phyloP scores from a whole-genome alignment of 2,888 invertebrate genomes.

The Eupsilia transversa region DNA sequence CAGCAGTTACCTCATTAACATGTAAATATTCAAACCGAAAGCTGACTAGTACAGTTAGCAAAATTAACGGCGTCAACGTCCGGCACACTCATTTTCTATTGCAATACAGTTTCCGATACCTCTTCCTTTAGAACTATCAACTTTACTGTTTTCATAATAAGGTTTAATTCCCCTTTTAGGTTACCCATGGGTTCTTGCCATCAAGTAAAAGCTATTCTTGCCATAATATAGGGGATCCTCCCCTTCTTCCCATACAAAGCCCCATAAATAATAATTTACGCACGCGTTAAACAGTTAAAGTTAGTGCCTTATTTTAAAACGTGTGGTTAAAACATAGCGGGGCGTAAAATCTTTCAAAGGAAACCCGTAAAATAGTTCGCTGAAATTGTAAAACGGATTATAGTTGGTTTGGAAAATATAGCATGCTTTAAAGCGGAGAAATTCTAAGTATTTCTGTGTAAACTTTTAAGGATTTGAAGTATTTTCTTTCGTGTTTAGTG shows the following conservation, averaged over 20 bases:
- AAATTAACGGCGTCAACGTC: slow-evolving; percentile 66
- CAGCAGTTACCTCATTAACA: slow-evolving; percentile 62
- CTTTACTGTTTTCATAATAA: background rate
- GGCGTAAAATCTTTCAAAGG: slow-evolving; percentile 54
- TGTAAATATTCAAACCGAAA: slow-evolving; percentile 70
- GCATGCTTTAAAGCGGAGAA: slow-evolving; percentile 15
- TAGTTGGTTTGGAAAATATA: slow-evolving; percentile 18
- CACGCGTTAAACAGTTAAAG: slow-evolving; percentile 76
- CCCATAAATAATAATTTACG: slow-evolving; percentile 86
- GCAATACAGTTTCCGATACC: slow-evolving; percentile 59
- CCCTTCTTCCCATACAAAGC: slow-evolving; percentile 79
- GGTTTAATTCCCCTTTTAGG: slow-evolving; percentile 14
- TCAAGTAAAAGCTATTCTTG: slow-evolving; percentile 74
- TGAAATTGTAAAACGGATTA: slow-evolving; percentile 42
- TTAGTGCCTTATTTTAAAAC: slow-evolving; percentile 68
- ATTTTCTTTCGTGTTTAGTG: slow-evolving; percentile 28
- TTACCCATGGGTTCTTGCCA: slow-evolving; percentile 36
- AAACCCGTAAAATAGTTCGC: slow-evolving; percentile 46
- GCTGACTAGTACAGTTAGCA: slow-evolving; percentile 67
- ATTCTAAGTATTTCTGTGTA: slow-evolving; percentile 39
- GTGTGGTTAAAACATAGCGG: slow-evolving; percentile 62
- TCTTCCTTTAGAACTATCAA: slow-evolving; percentile 14
- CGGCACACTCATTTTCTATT: slow-evolving; percentile 64
- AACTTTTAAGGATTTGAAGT: slow-evolving; percentile 25
- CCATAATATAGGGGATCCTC: slow-evolving; percentile 73